phyloP scores from a whole-genome alignment of 2,888 invertebrate genomes.

The Tetragnatha montana region DNA sequence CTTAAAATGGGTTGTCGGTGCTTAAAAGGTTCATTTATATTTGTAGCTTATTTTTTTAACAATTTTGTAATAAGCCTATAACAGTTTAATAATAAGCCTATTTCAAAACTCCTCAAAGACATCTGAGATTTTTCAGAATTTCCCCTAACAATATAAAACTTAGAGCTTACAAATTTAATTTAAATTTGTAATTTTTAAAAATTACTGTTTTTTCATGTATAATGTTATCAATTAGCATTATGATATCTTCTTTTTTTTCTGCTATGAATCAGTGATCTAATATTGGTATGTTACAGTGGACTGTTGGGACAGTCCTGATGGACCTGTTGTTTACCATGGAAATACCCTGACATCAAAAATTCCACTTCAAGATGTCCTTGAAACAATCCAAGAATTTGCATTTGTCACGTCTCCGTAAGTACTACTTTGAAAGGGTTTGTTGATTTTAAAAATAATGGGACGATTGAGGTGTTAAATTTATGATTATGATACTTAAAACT shows the following conservation, averaged over 20 bases:
- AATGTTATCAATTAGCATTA: not conserved
- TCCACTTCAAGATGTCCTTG: conserved; percentile 73
- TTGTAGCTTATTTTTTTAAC: not conserved
- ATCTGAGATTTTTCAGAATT: too few relatives aligned
- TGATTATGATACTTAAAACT: not conserved
- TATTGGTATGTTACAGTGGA: conserved; percentile 77
- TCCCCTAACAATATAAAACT: too few relatives aligned
- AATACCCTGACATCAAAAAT: conserved; percentile 79
- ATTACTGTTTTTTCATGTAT: not conserved
- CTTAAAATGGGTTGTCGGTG: conserved; percentile 78
- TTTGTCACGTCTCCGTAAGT: conserved; percentile 75
- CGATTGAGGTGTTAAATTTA: not conserved
- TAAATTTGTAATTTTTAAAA: not conserved
- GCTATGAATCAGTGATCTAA: not conserved
- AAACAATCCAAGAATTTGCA: conserved; percentile 77
- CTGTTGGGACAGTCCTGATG: conserved; percentile 79
- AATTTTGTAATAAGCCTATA: too few relatives aligned
- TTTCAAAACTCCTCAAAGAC: too few relatives aligned
- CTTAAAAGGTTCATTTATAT: conserved; percentile 74
- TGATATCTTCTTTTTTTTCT: not conserved
- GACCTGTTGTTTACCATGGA: conserved; percentile 79
- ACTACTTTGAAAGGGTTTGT: not conserved
- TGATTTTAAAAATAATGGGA: not conserved
- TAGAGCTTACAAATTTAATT: too few relatives aligned
- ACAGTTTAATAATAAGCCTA: too few relatives aligned